A percentile compares a stretch with the other conserved stretches of the same genome.
Conservation (phyloP, 2,888 invertebrate species). For the Polyommatus iphigenia region DNA sequence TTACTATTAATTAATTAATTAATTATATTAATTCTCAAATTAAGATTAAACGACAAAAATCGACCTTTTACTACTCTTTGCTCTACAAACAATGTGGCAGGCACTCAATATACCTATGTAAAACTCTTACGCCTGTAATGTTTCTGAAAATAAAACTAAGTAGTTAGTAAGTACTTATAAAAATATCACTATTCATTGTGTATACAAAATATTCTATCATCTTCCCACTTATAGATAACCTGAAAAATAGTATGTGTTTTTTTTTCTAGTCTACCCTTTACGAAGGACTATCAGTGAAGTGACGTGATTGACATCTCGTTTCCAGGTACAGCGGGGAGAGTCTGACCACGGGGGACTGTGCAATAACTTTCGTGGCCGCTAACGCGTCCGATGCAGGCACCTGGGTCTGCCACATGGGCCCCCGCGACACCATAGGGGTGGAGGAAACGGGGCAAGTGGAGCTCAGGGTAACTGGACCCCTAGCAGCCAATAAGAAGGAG, state of each 20-base stretch:
- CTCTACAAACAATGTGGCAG: too few relatives aligned
- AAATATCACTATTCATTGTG: too few relatives aligned
- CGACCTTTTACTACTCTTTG: not conserved
- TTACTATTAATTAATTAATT: too few relatives aligned
- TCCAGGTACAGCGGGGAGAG: constrained; percentile 68
- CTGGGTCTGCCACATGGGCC: constrained; percentile 77
- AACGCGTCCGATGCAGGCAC: constrained; percentile 56
- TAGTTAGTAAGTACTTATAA: too few relatives aligned
- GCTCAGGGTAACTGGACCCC: constrained; percentile 68
- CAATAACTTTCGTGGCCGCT: constrained; percentile 62
- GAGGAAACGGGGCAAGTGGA: constrained; percentile 59
- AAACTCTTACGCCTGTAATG: too few relatives aligned
- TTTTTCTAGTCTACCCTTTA: too few relatives aligned
- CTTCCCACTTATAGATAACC: too few relatives aligned
- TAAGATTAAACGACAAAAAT: not conserved
- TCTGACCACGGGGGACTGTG: constrained; percentile 69
- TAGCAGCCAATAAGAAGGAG: constrained; percentile 58
- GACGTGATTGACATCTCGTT: constrained; percentile 25
- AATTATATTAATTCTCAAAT: too few relatives aligned
- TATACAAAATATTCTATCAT: too few relatives aligned
- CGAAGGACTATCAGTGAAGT: not conserved
- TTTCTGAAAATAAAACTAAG: too few relatives aligned
- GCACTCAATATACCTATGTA: too few relatives aligned
- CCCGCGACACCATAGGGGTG: constrained; percentile 53
- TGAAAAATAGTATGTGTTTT: not conserved